Conservation (phyloP, 2,797 vertebrate genomes). For the Oreortyx pictus region DNA sequence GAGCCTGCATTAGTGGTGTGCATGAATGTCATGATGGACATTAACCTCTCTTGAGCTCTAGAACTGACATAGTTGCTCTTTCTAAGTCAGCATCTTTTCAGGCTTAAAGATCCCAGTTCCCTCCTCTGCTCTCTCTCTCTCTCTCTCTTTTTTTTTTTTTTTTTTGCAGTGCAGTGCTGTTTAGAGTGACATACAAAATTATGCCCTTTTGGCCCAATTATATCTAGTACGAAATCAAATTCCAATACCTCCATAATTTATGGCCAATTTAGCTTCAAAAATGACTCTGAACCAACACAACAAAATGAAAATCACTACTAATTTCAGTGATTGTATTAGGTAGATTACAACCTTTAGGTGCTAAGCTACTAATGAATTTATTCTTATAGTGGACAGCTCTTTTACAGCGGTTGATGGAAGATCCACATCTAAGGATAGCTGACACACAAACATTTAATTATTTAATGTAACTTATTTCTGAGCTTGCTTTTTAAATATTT, state of each 20-base stretch:
- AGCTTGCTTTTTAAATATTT: not conserved
- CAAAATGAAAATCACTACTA: not conserved
- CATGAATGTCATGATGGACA: constrained; percentile 5
- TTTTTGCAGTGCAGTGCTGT: not conserved
- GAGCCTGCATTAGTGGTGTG: not conserved
- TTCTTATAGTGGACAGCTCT: not conserved
- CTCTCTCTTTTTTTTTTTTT: too few relatives aligned
- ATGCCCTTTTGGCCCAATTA: not conserved
- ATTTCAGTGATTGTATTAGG: not conserved
- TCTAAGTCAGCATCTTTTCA: not conserved
- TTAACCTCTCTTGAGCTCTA: not conserved
- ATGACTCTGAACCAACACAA: not conserved
- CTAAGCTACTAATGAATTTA: not conserved
- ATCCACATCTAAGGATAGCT: not conserved
- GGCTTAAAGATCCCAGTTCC: not conserved
- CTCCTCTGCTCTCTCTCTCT: not conserved
- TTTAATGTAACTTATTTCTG: not conserved
- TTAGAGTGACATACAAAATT: not conserved
- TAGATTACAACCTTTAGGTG: not conserved
- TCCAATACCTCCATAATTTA: not conserved
- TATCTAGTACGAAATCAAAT: not conserved
- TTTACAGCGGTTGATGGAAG: not conserved
- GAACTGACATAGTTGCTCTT: not conserved
- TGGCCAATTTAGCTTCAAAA: constrained; percentile 5
- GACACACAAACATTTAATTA: not conserved